Evolutionary conservation across 2,797 vertebrate genomes (phyloP), one percentile per base, ranked within the genome.

Genomic region (Nannoperca australis): DNA sequence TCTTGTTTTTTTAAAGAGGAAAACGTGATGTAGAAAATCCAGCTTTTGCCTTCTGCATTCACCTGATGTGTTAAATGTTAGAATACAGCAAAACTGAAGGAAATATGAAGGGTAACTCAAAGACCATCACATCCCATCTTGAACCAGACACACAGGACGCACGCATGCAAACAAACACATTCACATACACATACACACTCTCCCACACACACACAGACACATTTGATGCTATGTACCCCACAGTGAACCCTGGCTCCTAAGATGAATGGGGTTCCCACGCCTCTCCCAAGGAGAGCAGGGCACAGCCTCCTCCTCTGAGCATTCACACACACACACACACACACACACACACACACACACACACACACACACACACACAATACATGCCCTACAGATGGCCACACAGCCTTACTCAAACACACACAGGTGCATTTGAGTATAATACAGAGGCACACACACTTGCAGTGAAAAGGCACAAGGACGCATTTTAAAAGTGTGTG

Each of bases 191-290:
- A 73, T 64, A 76, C 81, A 70, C 72, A 32, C 74, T 78, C 79
- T 70, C 64, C 81, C 72, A 84, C 84, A 88, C 81, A 49, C 87
- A 90, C 83, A 78, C 92, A 91, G 86, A 94, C 92, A 88, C 91
- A 92, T 94, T 92, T 93, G 92, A 93, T 90, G 91, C 89, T 88
- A 91, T 91, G 92, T 93, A 92, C 91, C 92, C 92, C 92, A 94
- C 92, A 94, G 94, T 92, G 91, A 92, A 92, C 90, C 91, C 89
- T 87, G 88, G 89, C 87, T 93, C 83, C 86, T 85, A 74, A 87
- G 87, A 90, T 95, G 94, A 95, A 95, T 95, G 90, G 91, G 91
- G 94, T 95, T 96, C 94, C 94, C 95, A 96, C 94, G 94, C 93
- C 93, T 94, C 93, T 93, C 83, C 81, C 82, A 89, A 92, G 87